A percentile compares a stretch with the other conserved stretches of the same genome.
These are phyloP conservation scores for Mesembrinibis cayennensis DNA, from an alignment of 2,113 vertebrate genomes.

Conservation along the genomic window DNA sequence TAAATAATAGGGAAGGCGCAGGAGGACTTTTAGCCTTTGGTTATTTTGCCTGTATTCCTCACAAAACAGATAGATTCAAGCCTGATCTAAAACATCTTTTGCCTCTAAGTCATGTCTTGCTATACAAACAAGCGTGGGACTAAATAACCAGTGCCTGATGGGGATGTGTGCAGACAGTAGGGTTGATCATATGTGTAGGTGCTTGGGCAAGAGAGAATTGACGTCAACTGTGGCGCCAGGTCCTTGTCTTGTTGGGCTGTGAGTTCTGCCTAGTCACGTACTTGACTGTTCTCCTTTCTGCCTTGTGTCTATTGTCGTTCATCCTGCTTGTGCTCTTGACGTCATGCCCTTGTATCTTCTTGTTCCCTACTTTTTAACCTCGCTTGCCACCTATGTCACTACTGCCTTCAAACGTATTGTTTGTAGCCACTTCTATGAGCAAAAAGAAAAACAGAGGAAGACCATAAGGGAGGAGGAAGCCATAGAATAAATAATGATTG, in stretches of 20 bases:
- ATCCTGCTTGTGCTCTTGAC: neutral
- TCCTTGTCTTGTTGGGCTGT: neutral
- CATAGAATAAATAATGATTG: conserved; percentile 27
- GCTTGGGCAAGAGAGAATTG: neutral
- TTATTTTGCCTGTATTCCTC: neutral
- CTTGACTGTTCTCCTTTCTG: neutral
- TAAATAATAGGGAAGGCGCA: neutral
- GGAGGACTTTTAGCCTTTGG: neutral
- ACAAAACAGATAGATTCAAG: neutral
- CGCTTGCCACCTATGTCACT: neutral
- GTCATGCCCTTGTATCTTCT: neutral
- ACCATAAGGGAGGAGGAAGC: conserved; percentile 30
- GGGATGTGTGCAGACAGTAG: no score
- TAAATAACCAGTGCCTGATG: neutral
- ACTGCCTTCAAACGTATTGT: neutral
- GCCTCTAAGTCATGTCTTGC: neutral
- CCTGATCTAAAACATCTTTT: neutral
- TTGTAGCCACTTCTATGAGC: conserved; percentile 7
- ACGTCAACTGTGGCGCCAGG: neutral
- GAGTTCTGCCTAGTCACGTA: neutral
- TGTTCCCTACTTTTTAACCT: neutral
- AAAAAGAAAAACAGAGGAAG: conserved; percentile 38
- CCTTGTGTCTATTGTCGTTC: neutral
- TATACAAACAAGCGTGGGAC: neutral
- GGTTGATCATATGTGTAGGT: neutral